Evolutionary conservation across 2,797 vertebrate species (phyloP), one percentile per base, ranked within the genome.

Genomic region (Balearica regulorum): DNA sequence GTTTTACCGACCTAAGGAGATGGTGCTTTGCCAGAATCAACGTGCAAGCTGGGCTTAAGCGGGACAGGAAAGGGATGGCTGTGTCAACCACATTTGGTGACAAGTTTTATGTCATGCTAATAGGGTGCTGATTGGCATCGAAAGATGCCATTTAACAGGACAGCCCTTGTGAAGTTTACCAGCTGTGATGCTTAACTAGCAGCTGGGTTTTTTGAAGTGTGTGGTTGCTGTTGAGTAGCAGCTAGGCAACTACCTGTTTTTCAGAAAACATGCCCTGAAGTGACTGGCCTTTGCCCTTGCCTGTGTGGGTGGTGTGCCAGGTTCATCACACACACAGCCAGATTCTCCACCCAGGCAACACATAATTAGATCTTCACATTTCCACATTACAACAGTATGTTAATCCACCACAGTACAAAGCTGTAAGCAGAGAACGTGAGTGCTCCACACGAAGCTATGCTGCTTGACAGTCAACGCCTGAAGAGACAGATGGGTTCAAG

Each of bases 241-340:
- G 16, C 13, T 4, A 5, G 8, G 25, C 20, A 12, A 4, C n/a
- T 4, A 1, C 12, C 24, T 4, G 0, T 1, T 55, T 4, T 3
- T 8, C 31, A 19, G 58, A 41, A 25, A 29, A 16, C 2, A 5
- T 1, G 37, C 54, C 61, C 68, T 12, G 3, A 5, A 18, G 73
- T 1, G 17, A 2, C 35, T 3, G 73, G 20, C 60, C 28, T 4
- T 15, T 7, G 29, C 46, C 44, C 41, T 16, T 0, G 19, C 65
- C 4, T 11, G 5, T 0, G 33, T 24, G 21, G 18, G 10, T 1
- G 12, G 7, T 1, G 6, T 1, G 22, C 29, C 31, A 3, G 53
- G 5, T 16, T 49, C 46, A 3, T 13, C 12, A 3, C 35, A 13
- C 14, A 1, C 35, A 8, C 1, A 7, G 48, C 5, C 25, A 5